phyloP scores from a whole-genome alignment of 2,888 invertebrate species.

The Hydraecia micacea region DNA sequence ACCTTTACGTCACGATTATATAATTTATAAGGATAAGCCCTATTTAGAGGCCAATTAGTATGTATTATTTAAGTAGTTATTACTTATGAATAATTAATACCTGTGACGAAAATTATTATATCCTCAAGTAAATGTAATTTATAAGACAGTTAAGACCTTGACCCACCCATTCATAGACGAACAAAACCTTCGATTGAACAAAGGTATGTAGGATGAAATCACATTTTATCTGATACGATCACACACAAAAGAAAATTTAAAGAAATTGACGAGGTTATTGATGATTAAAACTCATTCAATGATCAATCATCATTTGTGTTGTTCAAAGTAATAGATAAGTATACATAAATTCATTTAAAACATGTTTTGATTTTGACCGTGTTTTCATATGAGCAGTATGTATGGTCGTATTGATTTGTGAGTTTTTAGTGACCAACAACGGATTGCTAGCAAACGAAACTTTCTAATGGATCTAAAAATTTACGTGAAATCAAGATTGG shows the following conservation, averaged over 20 bases:
- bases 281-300: constrained; percentile 32
- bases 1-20: constrained; percentile 45
- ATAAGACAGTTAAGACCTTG: constrained; percentile 52
- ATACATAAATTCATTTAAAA: constrained; percentile 10
- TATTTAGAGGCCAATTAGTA: constrained; percentile 50
- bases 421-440: background rate
- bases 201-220: constrained; percentile 56
- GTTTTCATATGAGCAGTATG: background rate
- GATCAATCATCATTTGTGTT: constrained; percentile 44
- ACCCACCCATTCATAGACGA: constrained; percentile 47
- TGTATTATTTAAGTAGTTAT: constrained; percentile 43
- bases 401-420: background rate
- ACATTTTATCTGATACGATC: constrained; percentile 37
- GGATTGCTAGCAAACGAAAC: background rate
- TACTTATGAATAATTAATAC: constrained; percentile 41
- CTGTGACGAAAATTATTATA: constrained; percentile 57
- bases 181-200: constrained; percentile 50
- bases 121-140: constrained; percentile 43
- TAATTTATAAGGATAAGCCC: constrained; percentile 50
- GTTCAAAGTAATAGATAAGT: constrained; percentile 17
- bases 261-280: constrained; percentile 48
- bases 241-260: constrained; percentile 55
- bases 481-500: background rate
- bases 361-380: background rate
- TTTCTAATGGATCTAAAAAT: background rate